These are phyloP conservation scores for Caenorhabditis sulstoni DNA, from an alignment of 2,888 invertebrate genomes.

Conservation along the genomic window DNA sequence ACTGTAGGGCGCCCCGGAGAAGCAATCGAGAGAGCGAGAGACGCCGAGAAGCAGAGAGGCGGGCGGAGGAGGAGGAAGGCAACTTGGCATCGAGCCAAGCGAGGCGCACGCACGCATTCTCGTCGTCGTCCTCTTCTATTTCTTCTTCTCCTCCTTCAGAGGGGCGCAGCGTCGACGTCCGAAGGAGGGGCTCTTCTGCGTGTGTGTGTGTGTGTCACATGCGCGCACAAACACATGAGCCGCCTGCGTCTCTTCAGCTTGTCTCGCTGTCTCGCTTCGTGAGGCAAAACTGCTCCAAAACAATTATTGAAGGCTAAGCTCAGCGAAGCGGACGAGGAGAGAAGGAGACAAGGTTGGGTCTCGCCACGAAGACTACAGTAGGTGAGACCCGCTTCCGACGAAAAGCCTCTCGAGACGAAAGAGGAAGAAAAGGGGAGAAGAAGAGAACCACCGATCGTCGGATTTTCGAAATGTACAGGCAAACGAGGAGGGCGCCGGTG, in stretches of 20 bases:
- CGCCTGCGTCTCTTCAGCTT: constrained; percentile 3
- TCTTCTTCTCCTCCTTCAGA: too few species aligned
- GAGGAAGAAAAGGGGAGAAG: not conserved
- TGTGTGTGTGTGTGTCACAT: constrained; percentile 23
- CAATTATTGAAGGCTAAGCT: constrained; percentile 35
- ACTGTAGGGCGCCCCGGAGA: constrained; percentile 40
- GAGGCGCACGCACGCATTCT: constrained; percentile 9
- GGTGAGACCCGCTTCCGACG: not conserved
- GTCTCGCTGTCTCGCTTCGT: not conserved
- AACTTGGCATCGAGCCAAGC: constrained; percentile 54
- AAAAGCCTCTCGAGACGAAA: constrained; percentile 13
- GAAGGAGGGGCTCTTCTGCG: constrained; percentile 11
- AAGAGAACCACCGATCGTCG: constrained; percentile 5
- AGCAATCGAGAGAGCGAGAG: constrained; percentile 44
- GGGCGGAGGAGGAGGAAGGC: constrained; percentile 30
- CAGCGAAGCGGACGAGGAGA: constrained; percentile 14
- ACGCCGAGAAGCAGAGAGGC: constrained; percentile 1
- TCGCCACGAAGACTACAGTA: too few species aligned
- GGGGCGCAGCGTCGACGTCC: constrained; percentile 19
- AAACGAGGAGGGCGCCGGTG: not conserved
- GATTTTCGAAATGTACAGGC: constrained; percentile 21
- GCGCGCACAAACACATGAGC: constrained; percentile 45
- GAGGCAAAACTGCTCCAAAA: constrained; percentile 43
- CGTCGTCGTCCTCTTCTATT: constrained; percentile 4
- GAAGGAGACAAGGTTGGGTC: not conserved